These are phyloP conservation scores for Patella caerulea DNA, from an alignment of 2,888 invertebrate species.

Conservation along the genomic window DNA sequence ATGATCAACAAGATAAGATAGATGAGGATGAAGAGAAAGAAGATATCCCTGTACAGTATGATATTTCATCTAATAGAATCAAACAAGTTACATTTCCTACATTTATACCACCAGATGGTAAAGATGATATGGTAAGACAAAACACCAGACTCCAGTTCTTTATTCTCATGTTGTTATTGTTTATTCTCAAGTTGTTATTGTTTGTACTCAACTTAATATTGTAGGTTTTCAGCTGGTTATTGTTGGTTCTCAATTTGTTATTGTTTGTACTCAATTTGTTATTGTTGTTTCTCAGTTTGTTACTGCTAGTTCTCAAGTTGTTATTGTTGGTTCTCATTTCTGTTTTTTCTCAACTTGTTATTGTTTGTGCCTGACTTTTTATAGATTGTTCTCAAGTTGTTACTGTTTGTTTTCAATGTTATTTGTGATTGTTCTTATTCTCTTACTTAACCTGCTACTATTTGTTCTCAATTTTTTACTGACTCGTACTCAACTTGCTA, in stretches of 20 bases:
- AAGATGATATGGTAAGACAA: conserved; percentile 66
- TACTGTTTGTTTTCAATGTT: too few relatives aligned
- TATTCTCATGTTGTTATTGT: neutral
- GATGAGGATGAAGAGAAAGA: conserved; percentile 49
- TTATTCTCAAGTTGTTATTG: neutral
- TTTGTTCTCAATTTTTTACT: too few relatives aligned
- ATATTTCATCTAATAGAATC: conserved; percentile 46
- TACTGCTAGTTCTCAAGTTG: too few relatives aligned
- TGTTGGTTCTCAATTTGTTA: neutral
- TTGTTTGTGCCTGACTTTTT: too few relatives aligned
- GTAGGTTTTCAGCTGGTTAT: neutral
- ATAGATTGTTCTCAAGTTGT: too few relatives aligned
- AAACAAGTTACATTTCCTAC: conserved; percentile 59
- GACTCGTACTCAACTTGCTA: too few relatives aligned
- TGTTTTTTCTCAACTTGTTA: too few relatives aligned
- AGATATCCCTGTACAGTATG: conserved; percentile 39
- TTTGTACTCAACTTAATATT: neutral
- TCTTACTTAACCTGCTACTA: too few relatives aligned
- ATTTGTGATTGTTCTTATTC: too few relatives aligned
- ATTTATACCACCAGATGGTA: conserved; percentile 64
- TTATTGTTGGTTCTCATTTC: too few relatives aligned
- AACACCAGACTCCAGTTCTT: neutral
- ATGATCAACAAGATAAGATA: conserved; percentile 46
- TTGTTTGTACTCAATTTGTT: too few relatives aligned
- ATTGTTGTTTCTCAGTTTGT: too few relatives aligned